A percentile compares a stretch with the other conserved stretches of the same genome.
These are phyloP conservation scores for Entomyzon cyanotis DNA, from an alignment of 2,113 vertebrate genomes.

Conservation along the genomic window DNA sequence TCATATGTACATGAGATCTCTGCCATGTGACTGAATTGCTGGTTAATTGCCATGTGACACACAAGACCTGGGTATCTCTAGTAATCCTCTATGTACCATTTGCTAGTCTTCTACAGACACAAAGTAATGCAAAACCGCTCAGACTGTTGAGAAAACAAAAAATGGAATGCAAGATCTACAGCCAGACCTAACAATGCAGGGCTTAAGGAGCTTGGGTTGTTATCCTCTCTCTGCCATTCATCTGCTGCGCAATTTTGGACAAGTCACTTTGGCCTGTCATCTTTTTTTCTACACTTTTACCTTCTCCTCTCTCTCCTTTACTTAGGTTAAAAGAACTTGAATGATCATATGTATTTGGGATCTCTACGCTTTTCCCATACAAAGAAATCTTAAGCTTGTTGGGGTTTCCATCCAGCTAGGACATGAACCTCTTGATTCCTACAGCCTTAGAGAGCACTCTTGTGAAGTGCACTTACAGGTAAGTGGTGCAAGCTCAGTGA, in stretches of 20 bases:
- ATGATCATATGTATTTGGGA: not conserved
- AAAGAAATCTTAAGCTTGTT: not conserved
- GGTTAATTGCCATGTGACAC: not conserved
- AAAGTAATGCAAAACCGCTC: not conserved
- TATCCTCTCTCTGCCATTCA: not conserved
- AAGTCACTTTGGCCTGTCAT: not conserved
- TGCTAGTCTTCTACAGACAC: not conserved
- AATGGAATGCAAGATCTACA: not conserved
- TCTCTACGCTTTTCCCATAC: not conserved
- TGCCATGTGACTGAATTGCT: not conserved
- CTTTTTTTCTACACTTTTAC: not conserved
- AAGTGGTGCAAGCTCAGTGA: not conserved
- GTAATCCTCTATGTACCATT: not conserved
- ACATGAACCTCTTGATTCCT: not conserved
- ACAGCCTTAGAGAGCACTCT: not conserved
- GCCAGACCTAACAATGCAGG: not conserved
- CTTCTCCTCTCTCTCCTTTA: not conserved
- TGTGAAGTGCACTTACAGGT: not conserved
- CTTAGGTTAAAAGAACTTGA: not conserved
- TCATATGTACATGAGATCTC: not conserved
- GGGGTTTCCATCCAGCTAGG: not conserved
- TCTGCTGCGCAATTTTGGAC: not conserved
- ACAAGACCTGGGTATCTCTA: not conserved
- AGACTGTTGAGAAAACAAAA: not conserved
- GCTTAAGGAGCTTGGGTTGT: not conserved